Base-by-base conservation (phyloP, 2,888 invertebrate genomes). In the Bedellia somnulentella region DNA sequence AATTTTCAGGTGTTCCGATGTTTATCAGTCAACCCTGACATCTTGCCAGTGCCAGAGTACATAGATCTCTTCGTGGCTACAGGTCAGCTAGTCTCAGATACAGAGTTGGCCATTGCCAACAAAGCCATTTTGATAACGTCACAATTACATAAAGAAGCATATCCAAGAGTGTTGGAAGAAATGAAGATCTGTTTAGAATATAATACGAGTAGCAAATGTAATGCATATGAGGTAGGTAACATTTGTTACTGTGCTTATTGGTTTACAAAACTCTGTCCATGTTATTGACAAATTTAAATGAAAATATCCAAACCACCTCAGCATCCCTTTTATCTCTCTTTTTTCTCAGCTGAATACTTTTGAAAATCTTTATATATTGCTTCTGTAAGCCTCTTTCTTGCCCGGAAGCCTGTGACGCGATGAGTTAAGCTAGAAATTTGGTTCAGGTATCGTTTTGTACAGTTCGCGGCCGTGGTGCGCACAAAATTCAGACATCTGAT, bases 191-290 rank as follows among this genome's bases (percentile, higher is more conserved):
- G 81, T 8, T 59, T 86, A 44, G 53, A 71, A 10, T 66, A 66
- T 36, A 80, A 66, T 45, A 83, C 81, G 39, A 77, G 79, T 29
- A 61, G 81, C 31, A 78, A 82, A 41, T 84, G 86, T 47, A 79
- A 89, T 49, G 78, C 84, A 30, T 86, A 83, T 60, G 87, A 88
- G 75, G 83, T 83, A 49, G 41, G 23, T 41, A 15, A 24, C 34
- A 15, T 22, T 27, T 16, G 26, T 29, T 24, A 14, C 24, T 12
- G 12, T 31, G 12, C 12, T 8, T 23, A 17, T 27, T 15, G 10
- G 9, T 28, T 21, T 5, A 35, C 12, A 24, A 6, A 2, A 24
- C 8, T 24, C 12, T 11, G 12, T 12, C 12, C 2, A 4, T n/a
- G 4, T 13, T 14, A 9, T 3, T 16, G 15, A n/a, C 6, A 15